Evolutionary conservation across 2,113 vertebrate species (phyloP).

Genomic region (Carassius carassius): DNA sequence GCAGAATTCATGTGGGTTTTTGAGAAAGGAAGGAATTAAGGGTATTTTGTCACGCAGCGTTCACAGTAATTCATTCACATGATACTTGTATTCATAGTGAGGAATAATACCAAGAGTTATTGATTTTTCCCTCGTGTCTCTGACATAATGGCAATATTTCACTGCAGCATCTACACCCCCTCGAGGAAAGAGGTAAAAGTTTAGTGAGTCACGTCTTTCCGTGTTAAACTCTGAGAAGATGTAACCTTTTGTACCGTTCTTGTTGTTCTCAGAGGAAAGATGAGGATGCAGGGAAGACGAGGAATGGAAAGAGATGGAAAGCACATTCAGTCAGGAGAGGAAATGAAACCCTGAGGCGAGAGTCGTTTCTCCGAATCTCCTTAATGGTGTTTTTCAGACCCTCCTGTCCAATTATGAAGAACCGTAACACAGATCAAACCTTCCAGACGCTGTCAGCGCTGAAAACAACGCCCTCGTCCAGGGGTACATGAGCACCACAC

Average conservation of each 20-base stretch:
- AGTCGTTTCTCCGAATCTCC: conserved; percentile 66
- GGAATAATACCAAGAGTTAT: background rate
- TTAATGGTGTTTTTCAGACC: conserved; percentile 59
- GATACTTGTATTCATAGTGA: background rate
- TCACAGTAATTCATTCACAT: conserved; percentile 13
- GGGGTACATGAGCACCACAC: background rate
- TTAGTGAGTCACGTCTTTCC: background rate
- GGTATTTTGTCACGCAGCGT: background rate
- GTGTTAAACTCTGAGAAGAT: conserved; percentile 1
- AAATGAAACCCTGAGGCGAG: conserved; percentile 70
- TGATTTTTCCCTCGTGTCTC: background rate
- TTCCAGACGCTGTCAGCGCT: background rate
- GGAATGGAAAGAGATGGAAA: background rate
- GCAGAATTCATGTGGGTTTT: background rate
- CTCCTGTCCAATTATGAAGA: conserved; percentile 20
- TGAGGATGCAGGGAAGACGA: background rate
- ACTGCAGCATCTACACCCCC: background rate
- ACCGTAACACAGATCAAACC: background rate
- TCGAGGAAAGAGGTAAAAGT: conserved; percentile 10
- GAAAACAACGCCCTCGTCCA: background rate
- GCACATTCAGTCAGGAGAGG: background rate
- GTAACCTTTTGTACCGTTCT: background rate
- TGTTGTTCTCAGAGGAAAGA: conserved; percentile 12
- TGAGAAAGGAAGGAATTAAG: background rate
- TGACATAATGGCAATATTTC: background rate